phyloP scores from a whole-genome alignment of 2,797 vertebrate species.

The Varecia variegata region DNA sequence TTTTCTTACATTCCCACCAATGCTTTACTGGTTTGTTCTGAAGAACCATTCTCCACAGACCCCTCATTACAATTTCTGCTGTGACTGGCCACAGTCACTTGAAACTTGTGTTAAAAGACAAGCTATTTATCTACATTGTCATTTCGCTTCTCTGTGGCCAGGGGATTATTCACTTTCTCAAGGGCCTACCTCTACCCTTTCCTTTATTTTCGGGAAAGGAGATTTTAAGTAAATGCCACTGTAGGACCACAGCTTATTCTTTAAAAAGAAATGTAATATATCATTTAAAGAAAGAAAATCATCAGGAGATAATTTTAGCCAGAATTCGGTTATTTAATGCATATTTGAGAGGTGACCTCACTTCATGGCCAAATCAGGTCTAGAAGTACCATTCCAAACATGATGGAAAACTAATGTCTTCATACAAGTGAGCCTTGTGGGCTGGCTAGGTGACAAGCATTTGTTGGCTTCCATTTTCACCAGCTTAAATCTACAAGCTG shows the following conservation, averaged over 20 bases:
- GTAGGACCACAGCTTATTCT: constrained; percentile 62
- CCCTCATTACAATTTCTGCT: constrained; percentile 70
- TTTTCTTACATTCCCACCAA: constrained; percentile 70
- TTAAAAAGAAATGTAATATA: constrained; percentile 69
- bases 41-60: constrained; percentile 52
- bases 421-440: neutral
- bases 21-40: constrained; percentile 68
- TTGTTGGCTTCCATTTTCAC: constrained; percentile 69
- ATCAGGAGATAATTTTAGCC: constrained; percentile 66
- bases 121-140: constrained; percentile 69
- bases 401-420: constrained; percentile 59
- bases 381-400: constrained; percentile 22
- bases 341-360: constrained; percentile 64
- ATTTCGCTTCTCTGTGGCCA: constrained; percentile 65
- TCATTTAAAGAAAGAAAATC: constrained; percentile 69
- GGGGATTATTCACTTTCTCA: constrained; percentile 68
- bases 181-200: constrained; percentile 63
- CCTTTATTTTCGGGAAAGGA: constrained; percentile 66
- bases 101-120: constrained; percentile 57
- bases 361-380: neutral
- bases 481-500: constrained; percentile 67
- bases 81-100: constrained; percentile 59
- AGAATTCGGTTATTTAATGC: constrained; percentile 54
- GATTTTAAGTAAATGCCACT: constrained; percentile 68
- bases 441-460: constrained; percentile 51